A percentile compares a stretch with the other conserved stretches of the same genome.
Evolutionary conservation across 2,797 vertebrate genomes (phyloP).

Genomic region (Tadarida brasiliensis): DNA sequence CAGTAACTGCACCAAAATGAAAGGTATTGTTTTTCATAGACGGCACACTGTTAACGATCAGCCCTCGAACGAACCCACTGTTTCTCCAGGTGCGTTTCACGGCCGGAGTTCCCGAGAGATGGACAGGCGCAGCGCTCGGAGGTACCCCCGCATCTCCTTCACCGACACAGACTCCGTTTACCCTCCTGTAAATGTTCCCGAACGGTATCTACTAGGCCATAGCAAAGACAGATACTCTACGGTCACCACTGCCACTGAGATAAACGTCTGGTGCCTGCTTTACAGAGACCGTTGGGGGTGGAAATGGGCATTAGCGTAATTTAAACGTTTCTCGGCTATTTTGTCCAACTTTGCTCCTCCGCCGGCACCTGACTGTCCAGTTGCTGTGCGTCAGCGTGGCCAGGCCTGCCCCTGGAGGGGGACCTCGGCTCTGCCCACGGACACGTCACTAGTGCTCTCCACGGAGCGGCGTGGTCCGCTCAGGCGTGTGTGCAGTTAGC

Average conservation of each 20-base stretch:
- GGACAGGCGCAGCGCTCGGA: too few relatives aligned
- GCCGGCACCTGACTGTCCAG: background rate
- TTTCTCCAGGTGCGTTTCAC: background rate
- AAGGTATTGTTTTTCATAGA: background rate
- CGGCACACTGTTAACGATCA: rapidly evolving
- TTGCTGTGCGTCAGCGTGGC: background rate
- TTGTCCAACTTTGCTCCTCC: background rate
- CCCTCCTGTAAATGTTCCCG: background rate
- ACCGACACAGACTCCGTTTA: too few relatives aligned
- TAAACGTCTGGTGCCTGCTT: too few relatives aligned
- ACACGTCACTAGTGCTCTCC: background rate
- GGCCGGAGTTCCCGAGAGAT: background rate
- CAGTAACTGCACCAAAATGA: rapidly evolving
- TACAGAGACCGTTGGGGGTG: background rate
- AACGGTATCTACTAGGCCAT: too few relatives aligned
- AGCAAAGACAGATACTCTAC: background rate
- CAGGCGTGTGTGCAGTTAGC: background rate
- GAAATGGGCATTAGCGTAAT: background rate
- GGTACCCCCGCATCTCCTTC: too few relatives aligned
- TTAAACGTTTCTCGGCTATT: background rate
- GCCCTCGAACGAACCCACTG: background rate
- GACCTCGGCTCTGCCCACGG: background rate
- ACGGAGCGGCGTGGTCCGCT: background rate
- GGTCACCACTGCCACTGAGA: background rate
- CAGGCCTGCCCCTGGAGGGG: background rate